Percentiles rank a stretch among this genome's conserved stretches.
Conservation (phyloP, 2,888 invertebrate species). For the Timema podura region DNA sequence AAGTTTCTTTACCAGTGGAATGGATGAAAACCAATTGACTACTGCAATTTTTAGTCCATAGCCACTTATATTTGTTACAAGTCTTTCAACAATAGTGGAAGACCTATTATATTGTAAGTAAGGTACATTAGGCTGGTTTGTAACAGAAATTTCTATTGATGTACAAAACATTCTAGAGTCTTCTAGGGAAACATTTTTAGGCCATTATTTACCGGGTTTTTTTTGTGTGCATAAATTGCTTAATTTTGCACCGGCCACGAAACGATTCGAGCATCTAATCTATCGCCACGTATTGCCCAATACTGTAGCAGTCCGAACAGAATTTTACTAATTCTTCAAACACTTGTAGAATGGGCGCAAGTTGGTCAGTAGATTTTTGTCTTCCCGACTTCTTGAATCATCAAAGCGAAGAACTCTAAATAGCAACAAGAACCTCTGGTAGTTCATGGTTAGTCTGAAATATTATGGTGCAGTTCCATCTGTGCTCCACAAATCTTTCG, state of each 20-base stretch:
- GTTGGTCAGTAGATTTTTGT: not conserved
- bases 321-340: constrained; percentile 14
- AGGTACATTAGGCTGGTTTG: constrained; percentile 17
- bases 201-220: constrained; percentile 20
- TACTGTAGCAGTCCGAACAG: constrained; percentile 1
- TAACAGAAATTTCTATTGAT: constrained; percentile 19
- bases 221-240: constrained; percentile 15
- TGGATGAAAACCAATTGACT: constrained; percentile 14
- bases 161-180: constrained; percentile 17
- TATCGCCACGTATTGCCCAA: constrained; percentile 16
- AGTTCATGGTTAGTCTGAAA: too few relatives aligned
- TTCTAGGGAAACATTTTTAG: constrained; percentile 13
- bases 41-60: not conserved
- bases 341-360: constrained; percentile 15
- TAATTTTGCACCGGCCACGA: constrained; percentile 11
- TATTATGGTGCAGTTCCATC: too few relatives aligned
- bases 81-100: not conserved
- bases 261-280: constrained; percentile 21
- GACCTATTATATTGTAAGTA: not conserved
- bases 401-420: constrained; percentile 16
- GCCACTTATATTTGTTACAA: not conserved
- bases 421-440: constrained; percentile 16
- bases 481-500: too few relatives aligned
- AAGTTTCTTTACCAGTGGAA: constrained; percentile 27
- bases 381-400: not conserved